These are phyloP conservation scores for Trichogramma pretiosum DNA, from an alignment of 1,140 invertebrate species.

Conservation along the genomic window DNA sequence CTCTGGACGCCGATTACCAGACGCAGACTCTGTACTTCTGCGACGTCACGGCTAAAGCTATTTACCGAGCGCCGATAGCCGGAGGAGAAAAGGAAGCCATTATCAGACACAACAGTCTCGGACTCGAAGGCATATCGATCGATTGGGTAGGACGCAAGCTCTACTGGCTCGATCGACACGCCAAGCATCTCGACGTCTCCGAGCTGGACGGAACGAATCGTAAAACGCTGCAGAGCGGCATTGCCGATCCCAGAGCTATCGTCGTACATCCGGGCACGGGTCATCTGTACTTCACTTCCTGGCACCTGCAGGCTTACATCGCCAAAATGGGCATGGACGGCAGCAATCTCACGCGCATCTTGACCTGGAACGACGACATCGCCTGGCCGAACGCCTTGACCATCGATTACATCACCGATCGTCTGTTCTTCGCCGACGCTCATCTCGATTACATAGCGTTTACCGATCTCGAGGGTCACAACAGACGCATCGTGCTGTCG, in stretches of 20 bases:
- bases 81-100: conserved; percentile 66
- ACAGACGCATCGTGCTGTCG: conserved; percentile 72
- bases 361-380: conserved; percentile 88
- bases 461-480: conserved; percentile 79
- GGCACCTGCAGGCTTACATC: conserved; percentile 92
- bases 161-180: conserved; percentile 95
- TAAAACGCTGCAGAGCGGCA: conserved; percentile 76
- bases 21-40: conserved; percentile 86
- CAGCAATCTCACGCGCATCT: conserved; percentile 76
- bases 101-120: conserved; percentile 86
- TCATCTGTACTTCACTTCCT: conserved; percentile 91
- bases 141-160: conserved; percentile 96
- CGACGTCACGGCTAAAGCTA: conserved; percentile 89
- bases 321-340: conserved; percentile 98
- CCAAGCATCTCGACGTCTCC: conserved; percentile 84
- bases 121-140: conserved; percentile 89
- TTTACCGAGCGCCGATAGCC: conserved; percentile 53
- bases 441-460: conserved; percentile 97
- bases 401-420: conserved; percentile 92
- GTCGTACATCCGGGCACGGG: conserved; percentile 91
- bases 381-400: conserved; percentile 98
- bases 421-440: conserved; percentile 95
- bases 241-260: conserved; percentile 87
- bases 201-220: conserved; percentile 89
- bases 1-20: conserved; percentile 83